These are phyloP conservation scores for Scolopax rusticola DNA, from an alignment of 2,797 vertebrate genomes.

Conservation along the genomic window DNA sequence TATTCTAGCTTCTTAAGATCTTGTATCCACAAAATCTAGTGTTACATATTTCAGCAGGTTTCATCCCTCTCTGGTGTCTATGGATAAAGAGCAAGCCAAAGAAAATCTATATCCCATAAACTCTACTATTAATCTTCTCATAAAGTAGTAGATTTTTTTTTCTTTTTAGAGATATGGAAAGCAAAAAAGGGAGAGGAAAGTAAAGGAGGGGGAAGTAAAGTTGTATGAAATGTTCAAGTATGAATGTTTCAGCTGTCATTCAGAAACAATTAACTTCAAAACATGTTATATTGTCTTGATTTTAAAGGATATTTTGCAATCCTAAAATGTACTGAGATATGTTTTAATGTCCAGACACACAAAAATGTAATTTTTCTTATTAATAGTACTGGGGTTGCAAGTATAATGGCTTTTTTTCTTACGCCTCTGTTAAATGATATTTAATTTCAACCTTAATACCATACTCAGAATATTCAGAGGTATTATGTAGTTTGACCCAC, in stretches of 20 bases:
- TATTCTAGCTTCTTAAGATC: neutral
- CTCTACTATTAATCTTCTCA: neutral
- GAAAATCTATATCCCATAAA: neutral
- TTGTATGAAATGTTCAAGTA: neutral
- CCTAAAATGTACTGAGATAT: neutral
- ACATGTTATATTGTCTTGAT: neutral
- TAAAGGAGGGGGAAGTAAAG: neutral
- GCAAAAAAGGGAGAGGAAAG: neutral
- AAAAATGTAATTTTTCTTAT: neutral
- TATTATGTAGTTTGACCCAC: neutral
- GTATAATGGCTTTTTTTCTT: neutral
- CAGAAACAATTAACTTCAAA: neutral
- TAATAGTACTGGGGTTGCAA: neutral
- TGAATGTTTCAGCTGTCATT: neutral
- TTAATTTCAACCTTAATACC: neutral
- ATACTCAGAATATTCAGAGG: neutral
- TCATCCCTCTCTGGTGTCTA: neutral
- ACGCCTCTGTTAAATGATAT: neutral
- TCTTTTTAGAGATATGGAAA: neutral
- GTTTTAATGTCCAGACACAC: neutral
- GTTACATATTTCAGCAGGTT: neutral
- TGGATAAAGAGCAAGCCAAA: neutral
- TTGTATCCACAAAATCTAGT: neutral
- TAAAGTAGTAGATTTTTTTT: neutral
- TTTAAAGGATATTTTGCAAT: neutral